Percentiles rank a stretch among this genome's conserved stretches.
phyloP scores from a whole-genome alignment of 1,140 invertebrate genomes.

The Leptinotarsa undecemlineata region DNA sequence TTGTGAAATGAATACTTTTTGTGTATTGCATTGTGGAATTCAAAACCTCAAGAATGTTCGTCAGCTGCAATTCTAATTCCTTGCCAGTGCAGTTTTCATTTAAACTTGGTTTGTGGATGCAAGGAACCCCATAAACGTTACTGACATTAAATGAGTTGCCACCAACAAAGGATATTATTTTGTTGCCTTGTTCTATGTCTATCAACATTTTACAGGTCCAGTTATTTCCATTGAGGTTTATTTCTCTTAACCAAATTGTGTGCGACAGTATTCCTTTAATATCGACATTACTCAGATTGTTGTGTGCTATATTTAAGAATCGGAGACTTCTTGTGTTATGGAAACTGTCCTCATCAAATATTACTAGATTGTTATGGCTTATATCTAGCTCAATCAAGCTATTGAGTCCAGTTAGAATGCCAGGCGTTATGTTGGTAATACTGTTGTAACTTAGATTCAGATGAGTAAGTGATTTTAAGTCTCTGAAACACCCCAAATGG shows the following conservation, averaged over 20 bases:
- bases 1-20: slow-evolving; percentile 1
- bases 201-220: slow-evolving; percentile 19
- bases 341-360: slow-evolving; percentile 18
- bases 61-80: neutral
- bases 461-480: neutral
- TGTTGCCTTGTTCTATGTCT: slow-evolving; percentile 2
- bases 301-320: slow-evolving; percentile 19
- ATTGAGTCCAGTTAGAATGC: slow-evolving; percentile 4
- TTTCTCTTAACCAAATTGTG: slow-evolving; percentile 14
- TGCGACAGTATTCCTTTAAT: slow-evolving; percentile 7
- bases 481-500: slow-evolving; percentile 15
- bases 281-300: slow-evolving; percentile 17
- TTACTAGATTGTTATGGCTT: slow-evolving; percentile 13
- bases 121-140: slow-evolving; percentile 22
- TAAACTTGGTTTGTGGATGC: neutral
- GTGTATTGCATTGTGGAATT: neutral
- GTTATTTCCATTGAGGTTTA: slow-evolving; percentile 17
- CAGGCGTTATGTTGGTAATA: neutral
- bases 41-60: neutral
- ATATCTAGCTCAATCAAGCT: slow-evolving; percentile 12
- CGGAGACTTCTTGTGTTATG: slow-evolving; percentile 14
- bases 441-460: slow-evolving; percentile 17
- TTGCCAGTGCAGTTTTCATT: neutral
- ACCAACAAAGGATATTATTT: neutral
- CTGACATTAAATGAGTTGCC: slow-evolving; percentile 20